Base-by-base conservation (phyloP, 2,113 vertebrate genomes). In the Nibea albiflora region DNA sequence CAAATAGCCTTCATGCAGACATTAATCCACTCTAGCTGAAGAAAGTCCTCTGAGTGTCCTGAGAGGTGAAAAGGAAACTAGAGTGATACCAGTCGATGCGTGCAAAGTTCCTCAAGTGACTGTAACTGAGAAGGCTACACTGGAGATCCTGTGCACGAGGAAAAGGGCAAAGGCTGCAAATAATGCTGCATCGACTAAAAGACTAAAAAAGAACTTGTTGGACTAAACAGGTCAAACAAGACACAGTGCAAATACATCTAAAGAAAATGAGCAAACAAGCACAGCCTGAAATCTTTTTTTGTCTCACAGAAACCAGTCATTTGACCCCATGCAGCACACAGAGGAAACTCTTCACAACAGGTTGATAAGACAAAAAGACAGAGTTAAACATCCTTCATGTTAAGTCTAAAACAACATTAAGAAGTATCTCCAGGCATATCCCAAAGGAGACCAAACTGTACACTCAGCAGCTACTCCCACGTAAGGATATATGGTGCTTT, bases 151-250 rank as follows among this genome's bases (percentile, higher is more conserved):
- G 47, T 81, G 80, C 82, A 83, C 17, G 12, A 56, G 46, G 73
- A 76, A 87, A 90, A 92, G 78, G 90, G 90, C 85, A 91, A 91
- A 92, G 85, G 85, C 70, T 81, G 66, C 63, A 69, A 39, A 73
- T 62, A 82, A 85, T 24, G 81, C 83, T 83, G 87, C 81, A 85
- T 73, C 57, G 14, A 78, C 72, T 56, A 56, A 7, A 53, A 67
- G 58, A 56, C 85, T 71, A 76, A 73, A 72, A 89, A 67, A 64
- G 16, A 73, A 78, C 69, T 71, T 72, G 57, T 63, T 71, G 31
- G 47, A 81, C 44, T 62, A 44, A 82, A 80, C 42, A 58, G 52
- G 67, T 70, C 56, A 72, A 68, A 83, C 47, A 8, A 61, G 58
- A 75, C 10, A 12, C 50, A 64, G 39, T 28, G 46, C 57, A 53